Percentiles rank a stretch among this genome's conserved stretches.
phyloP scores from a whole-genome alignment of 1,140 invertebrate species.

The Akabosia matsudoensis region DNA sequence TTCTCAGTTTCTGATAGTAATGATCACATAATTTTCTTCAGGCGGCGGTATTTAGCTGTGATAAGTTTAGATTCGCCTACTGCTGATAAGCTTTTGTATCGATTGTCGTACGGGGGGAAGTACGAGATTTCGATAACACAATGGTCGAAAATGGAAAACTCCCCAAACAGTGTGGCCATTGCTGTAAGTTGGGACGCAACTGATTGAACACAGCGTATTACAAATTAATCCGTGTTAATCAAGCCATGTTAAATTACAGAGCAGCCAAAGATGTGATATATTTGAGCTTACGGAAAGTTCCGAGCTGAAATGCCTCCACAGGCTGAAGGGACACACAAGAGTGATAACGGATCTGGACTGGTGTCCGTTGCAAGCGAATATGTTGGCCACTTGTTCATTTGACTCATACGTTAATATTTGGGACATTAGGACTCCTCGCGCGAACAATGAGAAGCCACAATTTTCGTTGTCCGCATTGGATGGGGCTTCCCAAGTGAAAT shows the following conservation, averaged over 20 bases:
- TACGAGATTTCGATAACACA: slow-evolving; percentile 88
- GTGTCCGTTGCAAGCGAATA: slow-evolving; percentile 82
- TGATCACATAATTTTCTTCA: slow-evolving; percentile 54
- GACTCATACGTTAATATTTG: slow-evolving; percentile 86
- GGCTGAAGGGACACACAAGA: slow-evolving; percentile 78
- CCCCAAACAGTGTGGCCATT: slow-evolving; percentile 75
- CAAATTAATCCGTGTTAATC: too few species aligned
- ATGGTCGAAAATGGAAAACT: slow-evolving; percentile 75
- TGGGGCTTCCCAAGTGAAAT: slow-evolving; percentile 88
- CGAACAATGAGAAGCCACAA: slow-evolving; percentile 40
- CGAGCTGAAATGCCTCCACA: slow-evolving; percentile 66
- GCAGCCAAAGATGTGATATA: slow-evolving; percentile 78
- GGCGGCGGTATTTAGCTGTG: slow-evolving; percentile 74
- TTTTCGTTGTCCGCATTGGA: slow-evolving; percentile 56
- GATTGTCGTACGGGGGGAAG: slow-evolving; percentile 79
- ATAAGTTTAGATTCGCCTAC: slow-evolving; percentile 70
- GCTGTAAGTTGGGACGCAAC: slow-evolving; percentile 78
- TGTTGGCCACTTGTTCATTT: slow-evolving; percentile 86
- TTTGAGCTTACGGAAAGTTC: slow-evolving; percentile 65
- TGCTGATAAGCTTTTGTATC: slow-evolving; percentile 48
- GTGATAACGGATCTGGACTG: slow-evolving; percentile 90
- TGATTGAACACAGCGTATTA: too few species aligned
- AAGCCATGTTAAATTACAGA: slow-evolving; percentile 56
- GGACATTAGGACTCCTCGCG: slow-evolving; percentile 65
- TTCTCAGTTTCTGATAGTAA: too few species aligned